Base-by-base conservation (phyloP, 2,888 invertebrate genomes). In the Melanargia galathea region DNA sequence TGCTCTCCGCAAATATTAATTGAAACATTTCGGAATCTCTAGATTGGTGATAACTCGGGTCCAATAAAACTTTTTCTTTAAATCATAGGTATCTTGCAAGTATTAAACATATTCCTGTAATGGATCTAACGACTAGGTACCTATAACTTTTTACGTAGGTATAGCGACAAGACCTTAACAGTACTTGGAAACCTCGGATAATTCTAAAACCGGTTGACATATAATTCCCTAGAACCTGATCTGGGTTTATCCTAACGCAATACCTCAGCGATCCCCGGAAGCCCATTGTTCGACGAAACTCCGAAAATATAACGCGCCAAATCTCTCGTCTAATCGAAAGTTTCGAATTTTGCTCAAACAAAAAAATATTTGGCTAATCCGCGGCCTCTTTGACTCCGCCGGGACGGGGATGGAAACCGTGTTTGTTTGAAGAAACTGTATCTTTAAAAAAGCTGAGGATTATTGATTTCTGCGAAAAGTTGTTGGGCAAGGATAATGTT, bases 381-480 rank as follows among this genome's bases (percentile, higher is more conserved):
- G 90, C 91, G 91, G 91, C 80, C 48, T 76, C 90, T 90, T 91
- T 91, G 88, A 88, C 81, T 84, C 70, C 71, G 69, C 71, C 77
- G 71, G 75, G 75, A 75, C 76, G 77, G 76, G 75, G 74, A 75
- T 73, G 76, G 78, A 75, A 75, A 75, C 75, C n/a, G 83, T 85
- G 82, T 86, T 89, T 87, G 88, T 88, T 90, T 90, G 73, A 77
- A 78, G 81, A 78, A 73, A 79, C n/a, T n/a, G n/a, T 78, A 77
- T 78, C 76, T 78, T 80, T 84, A 84, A 90, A 89, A 89, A 90
- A 84, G 77, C 79, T 73, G 70, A 67, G 83, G 90, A 86, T 91
- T 89, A 90, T 86, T 84, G 86, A 86, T 86, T 90, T 91, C 91
- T 81, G 68, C 73, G 91, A 89, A 89, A 81, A 85, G 71, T 80